Conservation (phyloP, 2,888 invertebrate genomes). For the Baccha elongata region DNA sequence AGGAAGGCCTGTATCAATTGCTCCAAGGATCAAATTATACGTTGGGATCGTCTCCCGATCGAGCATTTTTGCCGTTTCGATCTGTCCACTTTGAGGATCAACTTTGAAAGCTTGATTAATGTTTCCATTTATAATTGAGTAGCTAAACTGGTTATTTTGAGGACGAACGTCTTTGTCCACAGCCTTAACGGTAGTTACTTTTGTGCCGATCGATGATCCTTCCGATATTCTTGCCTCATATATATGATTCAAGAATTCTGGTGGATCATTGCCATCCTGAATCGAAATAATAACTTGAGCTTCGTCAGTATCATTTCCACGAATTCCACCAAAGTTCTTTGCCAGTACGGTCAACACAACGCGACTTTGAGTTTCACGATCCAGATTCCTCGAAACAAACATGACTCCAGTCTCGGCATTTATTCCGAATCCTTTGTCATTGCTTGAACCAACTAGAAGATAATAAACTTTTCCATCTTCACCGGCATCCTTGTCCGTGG, state of each 20-base stretch:
- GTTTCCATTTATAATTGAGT: conserved; percentile 93
- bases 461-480: conserved; percentile 95
- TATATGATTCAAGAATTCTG: conserved; percentile 91
- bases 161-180: conserved; percentile 95
- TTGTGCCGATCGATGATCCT: conserved; percentile 88
- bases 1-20: conserved; percentile 93
- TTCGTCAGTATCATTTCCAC: conserved; percentile 97
- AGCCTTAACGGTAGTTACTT: conserved; percentile 91
- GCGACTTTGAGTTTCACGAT: conserved; percentile 94
- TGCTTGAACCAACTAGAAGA: conserved; percentile 95
- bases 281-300: conserved; percentile 96
- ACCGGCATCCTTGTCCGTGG: conserved; percentile 94
- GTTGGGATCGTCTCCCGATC: conserved; percentile 91
- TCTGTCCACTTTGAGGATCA: conserved; percentile 92
- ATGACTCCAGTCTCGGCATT: conserved; percentile 93
- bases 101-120: conserved; percentile 92
- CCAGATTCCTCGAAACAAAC: conserved; percentile 90
- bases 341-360: conserved; percentile 96
- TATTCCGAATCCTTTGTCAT: conserved; percentile 94
- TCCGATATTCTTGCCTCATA: conserved; percentile 93
- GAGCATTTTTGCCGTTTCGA: conserved; percentile 89
- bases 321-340: conserved; percentile 96
- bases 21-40: conserved; percentile 91
- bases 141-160: conserved; percentile 95
- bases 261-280: conserved; percentile 98